A percentile compares a stretch with the other conserved stretches of the same genome.
Conservation (phyloP, 2,797 vertebrate species). For the Microctenopoma steveboyesi region DNA sequence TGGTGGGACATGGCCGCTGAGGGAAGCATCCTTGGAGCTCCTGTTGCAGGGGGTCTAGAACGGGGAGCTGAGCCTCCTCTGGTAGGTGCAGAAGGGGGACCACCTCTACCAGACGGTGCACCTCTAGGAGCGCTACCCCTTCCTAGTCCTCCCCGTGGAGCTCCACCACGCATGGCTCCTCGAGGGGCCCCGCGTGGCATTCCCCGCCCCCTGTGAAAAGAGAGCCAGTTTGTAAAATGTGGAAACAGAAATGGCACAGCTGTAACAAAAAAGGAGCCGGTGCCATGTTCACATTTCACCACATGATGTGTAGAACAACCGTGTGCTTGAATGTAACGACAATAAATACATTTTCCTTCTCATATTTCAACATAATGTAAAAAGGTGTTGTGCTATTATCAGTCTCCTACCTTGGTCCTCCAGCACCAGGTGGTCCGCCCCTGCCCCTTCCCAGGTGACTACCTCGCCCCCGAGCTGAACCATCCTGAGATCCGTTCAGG, state of each 20-base stretch:
- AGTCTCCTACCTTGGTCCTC: constrained; percentile 87
- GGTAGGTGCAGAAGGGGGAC: constrained; percentile 81
- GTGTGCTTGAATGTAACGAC: no score
- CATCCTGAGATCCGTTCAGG: constrained; percentile 92
- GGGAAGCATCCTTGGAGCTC: constrained; percentile 90
- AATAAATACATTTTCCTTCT: no score
- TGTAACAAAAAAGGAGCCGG: no score
- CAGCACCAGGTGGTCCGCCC: constrained; percentile 89
- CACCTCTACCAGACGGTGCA: constrained; percentile 86
- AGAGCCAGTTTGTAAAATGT: background rate
- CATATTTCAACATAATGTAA: no score
- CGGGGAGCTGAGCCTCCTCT: constrained; percentile 88
- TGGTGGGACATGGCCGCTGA: constrained; percentile 81
- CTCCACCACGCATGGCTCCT: constrained; percentile 88
- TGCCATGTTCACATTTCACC: no score
- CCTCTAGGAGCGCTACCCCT: constrained; percentile 89
- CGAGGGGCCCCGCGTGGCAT: constrained; percentile 90
- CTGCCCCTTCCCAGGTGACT: constrained; percentile 89
- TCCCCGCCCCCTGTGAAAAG: constrained; percentile 86
- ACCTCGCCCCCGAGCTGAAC: constrained; percentile 88
- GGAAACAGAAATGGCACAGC: background rate
- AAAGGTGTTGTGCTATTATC: background rate
- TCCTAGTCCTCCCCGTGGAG: constrained; percentile 88
- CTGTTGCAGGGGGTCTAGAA: constrained; percentile 86
- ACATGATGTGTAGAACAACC: no score